Evolutionary conservation across 2,888 invertebrate genomes (phyloP), one percentile per base, ranked within the genome.

Genomic region (Tetragonisca angustula): DNA sequence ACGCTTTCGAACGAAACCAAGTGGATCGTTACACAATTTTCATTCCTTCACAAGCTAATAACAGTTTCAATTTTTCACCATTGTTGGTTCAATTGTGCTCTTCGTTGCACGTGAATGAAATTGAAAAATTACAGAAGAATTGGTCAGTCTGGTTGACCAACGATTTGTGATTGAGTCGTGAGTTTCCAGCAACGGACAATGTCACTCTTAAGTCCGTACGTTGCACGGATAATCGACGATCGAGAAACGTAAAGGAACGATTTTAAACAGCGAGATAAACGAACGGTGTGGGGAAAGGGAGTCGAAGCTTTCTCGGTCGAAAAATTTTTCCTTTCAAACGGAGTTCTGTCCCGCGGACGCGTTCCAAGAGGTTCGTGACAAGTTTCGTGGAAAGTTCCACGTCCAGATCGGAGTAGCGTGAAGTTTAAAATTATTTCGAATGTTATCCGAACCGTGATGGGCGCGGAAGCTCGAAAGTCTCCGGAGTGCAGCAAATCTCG

Each of bases 401-500:
- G 32, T 36, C 61, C 59, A 59, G 78, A 82, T 82, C 82, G 27
- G 83, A 65, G 49, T 59, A 73, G 70, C 78, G 82, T 50, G 77
- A 82, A 84, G 82, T 84, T 84, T 84, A 84, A 84, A 84, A 84
- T 84, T 84, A 84, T 84, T 84, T 84, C 77, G 82, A 78, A 82
- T 75, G 78, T 84, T 82, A 83, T 83, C 73, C 82, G 73, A 76
- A 62, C 76, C 76, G 76, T 70, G 76, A 83, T 65, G 82, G 83
- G 65, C 73, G 32, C 59, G 84, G 75, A 75, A 84, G 83, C 83
- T 76, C 56, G 75, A 72, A 78, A 84, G 84, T 83, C 82, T 76
- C 84, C 56, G 74, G 70, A 59, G 83, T 78, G 75, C 75, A 64
- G 83, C 82, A 84, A 84, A 84, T 84, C 84, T 84, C 76, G 75